Base-by-base conservation (phyloP, 2,797 vertebrate genomes). In the Sebastes taczanowskii region DNA sequence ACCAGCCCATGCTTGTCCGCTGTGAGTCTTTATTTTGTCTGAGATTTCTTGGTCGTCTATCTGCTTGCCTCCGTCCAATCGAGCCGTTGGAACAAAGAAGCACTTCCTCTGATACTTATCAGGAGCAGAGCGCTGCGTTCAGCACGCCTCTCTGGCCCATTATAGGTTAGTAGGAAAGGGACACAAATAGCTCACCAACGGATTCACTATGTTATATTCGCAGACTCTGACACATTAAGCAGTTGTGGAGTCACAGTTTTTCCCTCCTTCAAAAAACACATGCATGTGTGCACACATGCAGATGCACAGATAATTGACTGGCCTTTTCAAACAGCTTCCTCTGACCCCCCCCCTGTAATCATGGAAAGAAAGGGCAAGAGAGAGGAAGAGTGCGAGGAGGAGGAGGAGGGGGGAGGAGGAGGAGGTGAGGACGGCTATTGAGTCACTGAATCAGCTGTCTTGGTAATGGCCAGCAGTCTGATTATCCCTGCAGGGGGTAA, bases 401-500 rank as follows among this genome's bases (percentile, higher is more conserved):
- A 83, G 68, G 58, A 81, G 62, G 58, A 81, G 62, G 79, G 77
- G 42, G 42, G 42, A 62, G 11, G 10, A 67, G 67, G 62, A 74
- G 74, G 85, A 76, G 71, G 38, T 59, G 76, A 83, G 78, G 75
- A 80, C 38, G 18, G 80, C 80, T 77, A 78, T 89, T 97, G 96
- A 87, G 97, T 98, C 92, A 96, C 96, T 92, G 84, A 97, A 89
- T 88, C 96, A 96, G 98, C 98, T 98, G 88, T 97, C 93, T 84
- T 95, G 96, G 74, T 94, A 95, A 93, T 96, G 97, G 85, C 91
- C 92, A 82, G 93, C 93, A 91, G 88, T 59, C 75, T 88, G 89
- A 93, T 91, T 88, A 86, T 89, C 87, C 72, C 91, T 69, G 78
- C 81, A 85, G 92, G 90, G 74, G 74, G 78, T 53, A 34, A 75